Base-by-base conservation (phyloP, 1,140 invertebrate genomes). In the Anadara kagoshimensis region DNA sequence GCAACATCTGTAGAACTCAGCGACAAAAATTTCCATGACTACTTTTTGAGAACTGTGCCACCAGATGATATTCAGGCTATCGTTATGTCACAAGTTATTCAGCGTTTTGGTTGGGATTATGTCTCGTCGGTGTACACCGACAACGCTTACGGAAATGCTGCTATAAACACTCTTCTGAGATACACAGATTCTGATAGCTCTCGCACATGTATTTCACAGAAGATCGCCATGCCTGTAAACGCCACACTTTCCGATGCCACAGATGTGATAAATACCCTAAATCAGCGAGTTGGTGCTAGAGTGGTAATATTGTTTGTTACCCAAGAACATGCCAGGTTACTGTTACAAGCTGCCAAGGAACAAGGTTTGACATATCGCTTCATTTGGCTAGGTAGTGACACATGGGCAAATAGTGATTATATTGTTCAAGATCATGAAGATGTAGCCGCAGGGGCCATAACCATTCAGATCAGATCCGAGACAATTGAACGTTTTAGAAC, bases 341-440 rank as follows among this genome's bases (percentile, higher is more conserved):
- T 92, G 7, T 73, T 92, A 22, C 82, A 87, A 65, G 91, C 92
- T 0, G 89, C 90, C 1, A 88, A 88, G 65, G 91, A 88, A n/a
- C 78, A 88, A 54, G 85, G 87, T 47, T 75, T 88, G n/a, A 81
- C 78, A 0, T 78, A 83, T 18, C 69, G 83, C 45, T 94, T 94
- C 79, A 91, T 93, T 44, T 95, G 94, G 93, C 90, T 95, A 20
- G 94, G 93, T 1, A 94, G 93, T 72, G 94, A 95, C 81, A 93
- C 93, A 1, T 95, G 94, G 94, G 93, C 94, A 7, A 92, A 92
- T 71, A 93, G 94, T 80, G 89, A 91, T 18, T 92, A 93, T 74
- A 86, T 94, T 2, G 91, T 94, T 0, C 91, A 93, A 70, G 93
- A 92, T 0, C 81, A 93, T 12, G 93, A 95, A 83, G 91, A 93